Base-by-base conservation (phyloP, 2,888 invertebrate species). In the Drosophila siamana region DNA sequence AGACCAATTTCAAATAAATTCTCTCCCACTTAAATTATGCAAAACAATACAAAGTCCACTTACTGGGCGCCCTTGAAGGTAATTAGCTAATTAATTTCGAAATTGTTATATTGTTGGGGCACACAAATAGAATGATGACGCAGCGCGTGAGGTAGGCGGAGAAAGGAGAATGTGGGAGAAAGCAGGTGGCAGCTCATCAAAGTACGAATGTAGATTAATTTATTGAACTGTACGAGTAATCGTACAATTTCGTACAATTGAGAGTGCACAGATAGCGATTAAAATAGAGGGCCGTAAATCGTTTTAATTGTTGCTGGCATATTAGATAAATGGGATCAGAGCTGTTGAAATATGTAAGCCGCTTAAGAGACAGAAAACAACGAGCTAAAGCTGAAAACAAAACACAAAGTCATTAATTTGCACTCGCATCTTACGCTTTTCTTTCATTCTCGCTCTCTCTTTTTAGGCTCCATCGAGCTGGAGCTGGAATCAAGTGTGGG, bases 61-160 rank as follows among this genome's bases (percentile, higher is more conserved):
- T 40, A 40, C 56, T 38, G 56, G 19, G 26, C 40, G 65, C 48
- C 56, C 63, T 69, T 70, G 65, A 54, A 52, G 50, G 74, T 85
- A 85, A 85, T 85, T 85, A 85, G 88, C 84, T 83, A 85, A 85
- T 85, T 85, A 88, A 85, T 87, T 82, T 78, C 59, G 47, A 76
- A 66, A 76, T 66, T 66, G 72, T 61, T 57, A 19, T 61, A 54
- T 60, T 55, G 41, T 8, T 30, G 19, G 15, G 28, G 38, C n/a
- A 40, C 5, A 1, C 16, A 26, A 22, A 16, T 15, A 5, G 13
- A 4, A n/a, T 9, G 3, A 24, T 48, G 19, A 6, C 6, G 38
- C 28, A n/a, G 19, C 2, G 40, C 13, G 4, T 30, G 16, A 0
- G 38, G 16, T 2, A 7, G 24, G 16, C 46, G 41, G 19, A 19